Conservation (phyloP, 1,140 invertebrate genomes). For the Tenebrio molitor region DNA sequence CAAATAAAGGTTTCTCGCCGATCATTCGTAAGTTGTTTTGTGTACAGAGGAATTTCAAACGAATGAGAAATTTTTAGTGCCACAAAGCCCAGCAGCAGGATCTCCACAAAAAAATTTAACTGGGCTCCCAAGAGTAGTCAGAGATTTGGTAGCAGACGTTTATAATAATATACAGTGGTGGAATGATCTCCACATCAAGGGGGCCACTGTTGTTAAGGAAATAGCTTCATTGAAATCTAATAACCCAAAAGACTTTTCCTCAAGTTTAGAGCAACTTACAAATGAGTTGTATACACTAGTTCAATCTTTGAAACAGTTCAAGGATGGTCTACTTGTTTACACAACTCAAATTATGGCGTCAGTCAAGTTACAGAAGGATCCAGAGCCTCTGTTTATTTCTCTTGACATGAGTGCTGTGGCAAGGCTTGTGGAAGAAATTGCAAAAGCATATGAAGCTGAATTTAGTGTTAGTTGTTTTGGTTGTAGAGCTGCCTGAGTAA, state of each 20-base stretch:
- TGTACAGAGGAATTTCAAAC: too few relatives aligned
- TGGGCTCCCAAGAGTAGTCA: conserved; percentile 59
- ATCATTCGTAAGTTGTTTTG: neutral
- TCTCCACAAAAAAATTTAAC: conserved; percentile 63
- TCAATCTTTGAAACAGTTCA: conserved; percentile 46
- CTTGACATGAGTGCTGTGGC: conserved; percentile 50
- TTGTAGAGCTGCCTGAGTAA: too few relatives aligned
- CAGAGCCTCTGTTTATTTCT: conserved; percentile 60
- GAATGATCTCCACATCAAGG: conserved; percentile 63
- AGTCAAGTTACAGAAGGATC: conserved; percentile 58
- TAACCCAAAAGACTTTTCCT: conserved; percentile 50
- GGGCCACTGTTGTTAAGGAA: conserved; percentile 59
- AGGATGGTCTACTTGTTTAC: conserved; percentile 50
- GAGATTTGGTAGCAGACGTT: conserved; percentile 63
- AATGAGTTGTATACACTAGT: conserved; percentile 56
- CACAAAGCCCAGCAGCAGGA: conserved; percentile 57
- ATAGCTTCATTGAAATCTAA: conserved; percentile 59
- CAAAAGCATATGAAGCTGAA: conserved; percentile 59
- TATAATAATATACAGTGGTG: conserved; percentile 65
- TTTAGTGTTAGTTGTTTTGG: conserved; percentile 58
- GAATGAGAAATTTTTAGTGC: too few relatives aligned
- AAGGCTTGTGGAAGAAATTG: conserved; percentile 52
- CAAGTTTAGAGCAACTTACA: conserved; percentile 56
- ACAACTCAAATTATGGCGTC: conserved; percentile 57
- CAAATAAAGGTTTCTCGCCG: conserved; percentile 19